Conservation (phyloP, 1,140 invertebrate genomes). For the Lordiphosa collinella region DNA sequence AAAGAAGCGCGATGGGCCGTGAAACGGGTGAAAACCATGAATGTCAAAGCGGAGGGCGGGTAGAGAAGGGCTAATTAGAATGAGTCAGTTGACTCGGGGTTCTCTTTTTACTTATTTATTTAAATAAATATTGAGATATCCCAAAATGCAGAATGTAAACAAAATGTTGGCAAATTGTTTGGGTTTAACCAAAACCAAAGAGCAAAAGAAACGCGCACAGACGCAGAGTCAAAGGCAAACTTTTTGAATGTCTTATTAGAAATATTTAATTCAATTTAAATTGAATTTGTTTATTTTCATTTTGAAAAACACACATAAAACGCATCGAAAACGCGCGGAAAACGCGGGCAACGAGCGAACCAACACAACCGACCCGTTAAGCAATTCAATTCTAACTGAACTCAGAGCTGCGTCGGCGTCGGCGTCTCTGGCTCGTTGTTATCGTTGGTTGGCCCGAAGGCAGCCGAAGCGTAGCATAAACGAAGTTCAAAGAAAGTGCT, state of each 20-base stretch:
- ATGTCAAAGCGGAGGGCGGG: conserved; percentile 35
- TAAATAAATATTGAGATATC: conserved; percentile 49
- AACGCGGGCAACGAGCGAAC: conserved; percentile 34
- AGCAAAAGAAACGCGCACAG: conserved; percentile 31
- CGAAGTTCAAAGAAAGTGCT: conserved; percentile 60
- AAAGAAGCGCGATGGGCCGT: conserved; percentile 37
- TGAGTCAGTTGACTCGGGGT: neutral
- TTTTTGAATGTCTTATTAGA: neutral
- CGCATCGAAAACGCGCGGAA: conserved; percentile 18
- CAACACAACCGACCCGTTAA: conserved; percentile 56
- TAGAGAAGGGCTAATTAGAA: neutral
- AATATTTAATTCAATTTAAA: conserved; percentile 37
- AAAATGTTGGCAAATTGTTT: too few species aligned
- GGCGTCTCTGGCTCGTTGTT: conserved; percentile 30
- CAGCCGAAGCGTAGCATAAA: conserved; percentile 65
- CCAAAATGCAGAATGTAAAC: conserved; percentile 6
- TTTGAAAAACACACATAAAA: conserved; percentile 23
- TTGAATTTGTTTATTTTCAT: conserved; percentile 33
- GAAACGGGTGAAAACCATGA: conserved; percentile 27
- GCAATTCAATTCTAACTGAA: conserved; percentile 71
- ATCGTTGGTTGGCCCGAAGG: conserved; percentile 16
- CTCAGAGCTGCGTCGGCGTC: conserved; percentile 54
- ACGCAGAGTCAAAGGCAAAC: conserved; percentile 29
- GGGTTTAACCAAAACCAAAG: neutral
- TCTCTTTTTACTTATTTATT: conserved; percentile 28